Evolutionary conservation across 2,797 vertebrate species (phyloP).

Genomic region (Hyperoplus immaculatus): DNA sequence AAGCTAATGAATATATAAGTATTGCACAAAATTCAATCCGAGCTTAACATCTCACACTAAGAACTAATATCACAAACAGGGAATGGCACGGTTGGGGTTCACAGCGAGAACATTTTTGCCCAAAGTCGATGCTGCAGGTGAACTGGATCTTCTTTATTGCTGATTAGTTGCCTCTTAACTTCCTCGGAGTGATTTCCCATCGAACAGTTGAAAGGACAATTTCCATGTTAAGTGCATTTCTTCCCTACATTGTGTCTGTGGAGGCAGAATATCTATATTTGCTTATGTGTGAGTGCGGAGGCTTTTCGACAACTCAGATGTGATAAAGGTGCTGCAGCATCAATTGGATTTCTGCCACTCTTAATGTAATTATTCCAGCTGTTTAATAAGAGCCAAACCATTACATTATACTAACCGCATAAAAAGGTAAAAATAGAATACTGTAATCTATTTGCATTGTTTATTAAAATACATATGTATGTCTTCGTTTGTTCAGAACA

Average conservation of each 20-base stretch:
- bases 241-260: slow-evolving; percentile 58
- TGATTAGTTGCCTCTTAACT: slow-evolving; percentile 68
- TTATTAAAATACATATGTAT: slow-evolving; percentile 73
- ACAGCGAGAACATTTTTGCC: slow-evolving; percentile 30
- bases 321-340: slow-evolving; percentile 67
- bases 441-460: slow-evolving; percentile 57
- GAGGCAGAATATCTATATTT: slow-evolving; percentile 51
- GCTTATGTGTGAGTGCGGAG: slow-evolving; percentile 45
- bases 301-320: slow-evolving; percentile 59
- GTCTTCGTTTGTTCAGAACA: slow-evolving; percentile 52
- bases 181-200: slow-evolving; percentile 46
- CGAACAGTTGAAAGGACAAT: slow-evolving; percentile 77
- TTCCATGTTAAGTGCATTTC: slow-evolving; percentile 82
- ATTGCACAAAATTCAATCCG: slow-evolving; percentile 48
- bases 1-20: slow-evolving; percentile 43
- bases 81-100: slow-evolving; percentile 56
- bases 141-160: slow-evolving; percentile 62
- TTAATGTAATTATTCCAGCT: slow-evolving; percentile 54
- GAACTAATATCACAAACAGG: slow-evolving; percentile 35
- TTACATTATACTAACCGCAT: slow-evolving; percentile 69
- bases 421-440: slow-evolving; percentile 61
- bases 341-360: slow-evolving; percentile 57
- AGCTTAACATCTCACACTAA: slow-evolving; percentile 54
- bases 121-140: slow-evolving; percentile 39
- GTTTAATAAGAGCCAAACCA: slow-evolving; percentile 50